These are phyloP conservation scores for Nothobranchius furzeri DNA, from an alignment of 2,113 vertebrate genomes.

Conservation along the genomic window DNA sequence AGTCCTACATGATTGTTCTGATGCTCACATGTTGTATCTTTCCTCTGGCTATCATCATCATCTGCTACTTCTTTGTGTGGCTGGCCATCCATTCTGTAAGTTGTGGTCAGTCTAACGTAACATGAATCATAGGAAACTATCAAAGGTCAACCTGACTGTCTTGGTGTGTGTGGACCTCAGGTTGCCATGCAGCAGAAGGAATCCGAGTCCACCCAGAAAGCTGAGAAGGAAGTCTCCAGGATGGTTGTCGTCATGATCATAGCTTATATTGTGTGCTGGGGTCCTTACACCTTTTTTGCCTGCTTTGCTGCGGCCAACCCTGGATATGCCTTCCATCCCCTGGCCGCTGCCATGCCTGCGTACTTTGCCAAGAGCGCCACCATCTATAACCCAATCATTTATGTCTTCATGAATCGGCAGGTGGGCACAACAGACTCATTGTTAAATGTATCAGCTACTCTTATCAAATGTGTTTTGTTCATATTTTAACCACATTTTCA, in stretches of 20 bases:
- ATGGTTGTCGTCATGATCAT: constrained; percentile 89
- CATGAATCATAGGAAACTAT: too few species aligned
- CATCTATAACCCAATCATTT: constrained; percentile 90
- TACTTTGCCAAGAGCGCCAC: constrained; percentile 93
- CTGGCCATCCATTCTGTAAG: constrained; percentile 85
- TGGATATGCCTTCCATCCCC: constrained; percentile 87
- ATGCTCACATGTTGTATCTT: constrained; percentile 85
- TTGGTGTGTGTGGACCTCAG: constrained; percentile 60
- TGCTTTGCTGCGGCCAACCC: constrained; percentile 86
- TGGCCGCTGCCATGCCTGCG: constrained; percentile 84
- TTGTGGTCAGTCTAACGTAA: neutral
- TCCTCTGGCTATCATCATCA: constrained; percentile 81
- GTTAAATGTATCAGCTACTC: neutral
- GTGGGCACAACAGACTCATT: constrained; percentile 58
- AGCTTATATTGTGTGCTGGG: constrained; percentile 85
- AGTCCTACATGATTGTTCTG: constrained; percentile 87
- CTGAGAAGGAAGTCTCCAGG: constrained; percentile 87
- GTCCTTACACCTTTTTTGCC: constrained; percentile 85
- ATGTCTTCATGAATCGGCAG: constrained; percentile 93
- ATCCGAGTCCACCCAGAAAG: constrained; percentile 91
- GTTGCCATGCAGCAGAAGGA: constrained; percentile 90
- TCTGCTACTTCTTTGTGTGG: constrained; percentile 88
- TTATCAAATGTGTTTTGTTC: neutral
- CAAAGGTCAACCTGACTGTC: neutral
- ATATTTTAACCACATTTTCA: neutral